These are phyloP conservation scores for Drosophila picticornis DNA, from an alignment of 2,888 invertebrate species.

Conservation along the genomic window DNA sequence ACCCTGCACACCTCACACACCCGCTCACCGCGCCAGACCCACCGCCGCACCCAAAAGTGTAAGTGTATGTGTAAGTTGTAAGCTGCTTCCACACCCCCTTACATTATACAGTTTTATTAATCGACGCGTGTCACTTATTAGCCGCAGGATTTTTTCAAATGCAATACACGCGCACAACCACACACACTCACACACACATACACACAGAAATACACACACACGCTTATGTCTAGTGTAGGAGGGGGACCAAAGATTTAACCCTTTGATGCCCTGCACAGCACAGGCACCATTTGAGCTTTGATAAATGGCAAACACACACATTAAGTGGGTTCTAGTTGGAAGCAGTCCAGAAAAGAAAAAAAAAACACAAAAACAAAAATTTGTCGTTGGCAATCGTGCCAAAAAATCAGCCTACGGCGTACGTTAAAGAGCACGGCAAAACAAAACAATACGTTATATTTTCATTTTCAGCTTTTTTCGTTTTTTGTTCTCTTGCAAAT, in stretches of 20 bases:
- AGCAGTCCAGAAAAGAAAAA: conserved; percentile 30
- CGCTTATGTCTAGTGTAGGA: not conserved
- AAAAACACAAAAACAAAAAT: not conserved
- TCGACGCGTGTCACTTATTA: conserved; percentile 79
- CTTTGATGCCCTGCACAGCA: conserved; percentile 62
- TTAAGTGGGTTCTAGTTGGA: conserved; percentile 44
- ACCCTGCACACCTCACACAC: not conserved
- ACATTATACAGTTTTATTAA: conserved; percentile 66
- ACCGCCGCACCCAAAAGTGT: conserved; percentile 32
- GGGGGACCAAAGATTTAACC: conserved; percentile 51
- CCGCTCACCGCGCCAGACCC: not conserved
- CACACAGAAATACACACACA: conserved; percentile 10
- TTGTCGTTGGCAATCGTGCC: conserved; percentile 50
- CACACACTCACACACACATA: conserved; percentile 7
- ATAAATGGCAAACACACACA: conserved; percentile 70
- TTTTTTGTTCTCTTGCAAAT: conserved; percentile 52
- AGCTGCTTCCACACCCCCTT: not conserved
- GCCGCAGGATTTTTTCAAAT: conserved; percentile 73
- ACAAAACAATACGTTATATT: conserved; percentile 59
- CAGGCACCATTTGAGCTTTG: conserved; percentile 65
- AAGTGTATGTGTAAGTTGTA: conserved; percentile 25
- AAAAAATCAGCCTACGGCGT: conserved; percentile 53
- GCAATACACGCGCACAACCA: conserved; percentile 53
- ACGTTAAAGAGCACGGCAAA: conserved; percentile 15
- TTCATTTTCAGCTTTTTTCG: not conserved